Percentiles rank a stretch among this genome's conserved stretches.
Evolutionary conservation across 1,140 invertebrate species (phyloP).

Genomic region (Brachionus asplanchnoidis): DNA sequence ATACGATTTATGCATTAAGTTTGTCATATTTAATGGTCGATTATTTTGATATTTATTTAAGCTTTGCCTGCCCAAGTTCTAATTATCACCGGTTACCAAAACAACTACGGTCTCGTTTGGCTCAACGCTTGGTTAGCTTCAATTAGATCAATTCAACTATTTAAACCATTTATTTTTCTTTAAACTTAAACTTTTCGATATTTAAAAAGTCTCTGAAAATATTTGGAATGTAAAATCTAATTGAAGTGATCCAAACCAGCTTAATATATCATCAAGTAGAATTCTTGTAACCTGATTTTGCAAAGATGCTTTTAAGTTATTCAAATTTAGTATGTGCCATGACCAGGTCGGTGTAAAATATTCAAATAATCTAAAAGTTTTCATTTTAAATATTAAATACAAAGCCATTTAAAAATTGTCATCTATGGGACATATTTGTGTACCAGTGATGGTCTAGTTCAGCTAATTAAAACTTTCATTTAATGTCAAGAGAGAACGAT

Average conservation of each 20-base stretch:
- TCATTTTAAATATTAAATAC: neutral
- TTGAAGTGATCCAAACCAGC: neutral
- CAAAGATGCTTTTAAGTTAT: neutral
- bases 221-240: neutral
- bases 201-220: neutral
- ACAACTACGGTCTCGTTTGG: neutral
- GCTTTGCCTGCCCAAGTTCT: neutral
- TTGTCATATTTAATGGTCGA: slow-evolving; percentile 23
- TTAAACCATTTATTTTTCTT: neutral
- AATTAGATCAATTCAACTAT: neutral
- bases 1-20: slow-evolving; percentile 4
- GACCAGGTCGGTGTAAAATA: neutral
- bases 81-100: slow-evolving; percentile 1
- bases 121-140: neutral
- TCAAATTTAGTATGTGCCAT: neutral
- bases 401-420: neutral
- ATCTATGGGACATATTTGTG: neutral
- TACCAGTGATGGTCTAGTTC: neutral
- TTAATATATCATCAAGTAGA: neutral
- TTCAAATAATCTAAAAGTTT: neutral
- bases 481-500: slow-evolving; percentile 31
- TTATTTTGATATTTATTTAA: slow-evolving; percentile 25
- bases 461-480: slow-evolving; percentile 3
- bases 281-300: neutral
- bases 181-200: neutral